These are phyloP conservation scores for Pyrochroa serraticornis DNA, from an alignment of 2,888 invertebrate species.

Conservation along the genomic window DNA sequence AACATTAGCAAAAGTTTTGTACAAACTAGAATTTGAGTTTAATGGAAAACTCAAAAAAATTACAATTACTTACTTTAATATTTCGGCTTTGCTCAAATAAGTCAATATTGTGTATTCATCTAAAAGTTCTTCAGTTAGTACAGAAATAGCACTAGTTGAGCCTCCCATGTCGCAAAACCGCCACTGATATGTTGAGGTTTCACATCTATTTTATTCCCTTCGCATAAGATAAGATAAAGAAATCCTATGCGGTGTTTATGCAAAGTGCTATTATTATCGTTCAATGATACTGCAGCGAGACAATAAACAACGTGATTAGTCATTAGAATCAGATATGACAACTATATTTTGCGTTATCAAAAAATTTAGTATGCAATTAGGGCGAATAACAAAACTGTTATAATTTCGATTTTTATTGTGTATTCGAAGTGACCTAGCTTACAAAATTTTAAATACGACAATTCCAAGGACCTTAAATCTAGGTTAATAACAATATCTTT, in stretches of 20 bases:
- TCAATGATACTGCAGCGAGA: neutral
- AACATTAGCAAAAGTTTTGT: constrained; percentile 64
- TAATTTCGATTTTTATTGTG: too few species aligned
- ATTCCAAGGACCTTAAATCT: too few species aligned
- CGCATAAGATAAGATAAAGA: constrained; percentile 13
- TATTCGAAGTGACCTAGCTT: too few species aligned
- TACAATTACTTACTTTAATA: constrained; percentile 63
- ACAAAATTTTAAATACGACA: too few species aligned
- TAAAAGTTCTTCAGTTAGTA: constrained; percentile 62
- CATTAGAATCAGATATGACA: neutral
- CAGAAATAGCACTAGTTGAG: constrained; percentile 57
- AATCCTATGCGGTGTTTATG: too few species aligned
- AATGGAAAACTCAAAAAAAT: constrained; percentile 1
- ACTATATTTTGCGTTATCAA: too few species aligned
- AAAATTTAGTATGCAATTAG: too few species aligned
- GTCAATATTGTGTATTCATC: constrained; percentile 68
- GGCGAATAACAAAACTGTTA: too few species aligned
- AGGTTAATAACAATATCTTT: too few species aligned
- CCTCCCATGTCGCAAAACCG: constrained; percentile 58
- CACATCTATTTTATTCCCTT: constrained; percentile 3
- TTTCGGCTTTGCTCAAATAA: constrained; percentile 67
- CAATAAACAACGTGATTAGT: constrained; percentile 4
- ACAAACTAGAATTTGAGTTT: constrained; percentile 58
- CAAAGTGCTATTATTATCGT: too few species aligned
- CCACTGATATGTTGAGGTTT: neutral